These are phyloP conservation scores for Cygnus buccinator DNA, from an alignment of 2,113 vertebrate genomes.

Conservation along the genomic window DNA sequence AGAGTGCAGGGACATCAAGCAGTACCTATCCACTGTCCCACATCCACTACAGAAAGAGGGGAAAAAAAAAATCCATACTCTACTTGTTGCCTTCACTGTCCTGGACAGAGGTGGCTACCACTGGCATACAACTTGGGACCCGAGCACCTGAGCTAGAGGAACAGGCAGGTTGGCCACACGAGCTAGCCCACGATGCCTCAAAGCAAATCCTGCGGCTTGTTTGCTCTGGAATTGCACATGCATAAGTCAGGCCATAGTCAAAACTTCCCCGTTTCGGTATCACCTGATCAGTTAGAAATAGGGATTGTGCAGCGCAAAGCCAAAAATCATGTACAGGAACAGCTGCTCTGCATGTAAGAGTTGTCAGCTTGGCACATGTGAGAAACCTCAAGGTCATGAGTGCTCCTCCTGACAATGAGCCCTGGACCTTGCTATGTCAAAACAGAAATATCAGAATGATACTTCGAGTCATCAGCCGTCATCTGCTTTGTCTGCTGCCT, in stretches of 20 bases:
- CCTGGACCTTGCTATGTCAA: not conserved
- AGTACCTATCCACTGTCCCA: not conserved
- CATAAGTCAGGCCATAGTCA: not conserved
- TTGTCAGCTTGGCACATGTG: not conserved
- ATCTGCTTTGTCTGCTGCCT: not conserved
- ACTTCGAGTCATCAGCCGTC: not conserved
- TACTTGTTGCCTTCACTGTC: not conserved
- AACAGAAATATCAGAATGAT: not conserved
- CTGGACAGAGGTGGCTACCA: not conserved
- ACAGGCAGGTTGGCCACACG: too few relatives aligned
- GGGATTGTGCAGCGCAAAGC: not conserved
- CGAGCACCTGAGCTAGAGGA: not conserved
- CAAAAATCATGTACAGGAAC: not conserved
- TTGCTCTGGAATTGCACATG: not conserved
- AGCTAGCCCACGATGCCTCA: not conserved
- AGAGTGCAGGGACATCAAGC: not conserved
- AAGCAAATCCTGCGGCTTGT: not conserved
- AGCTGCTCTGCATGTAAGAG: not conserved
- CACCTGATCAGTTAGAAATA: not conserved
- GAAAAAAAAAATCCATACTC: not conserved
- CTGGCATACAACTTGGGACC: fast-evolving
- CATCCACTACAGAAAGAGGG: not conserved
- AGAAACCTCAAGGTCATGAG: slow-evolving; percentile 30
- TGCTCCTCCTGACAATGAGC: not conserved
- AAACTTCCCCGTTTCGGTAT: not conserved